These are phyloP conservation scores for Melieria omissa DNA, from an alignment of 2,888 invertebrate species.

Conservation along the genomic window DNA sequence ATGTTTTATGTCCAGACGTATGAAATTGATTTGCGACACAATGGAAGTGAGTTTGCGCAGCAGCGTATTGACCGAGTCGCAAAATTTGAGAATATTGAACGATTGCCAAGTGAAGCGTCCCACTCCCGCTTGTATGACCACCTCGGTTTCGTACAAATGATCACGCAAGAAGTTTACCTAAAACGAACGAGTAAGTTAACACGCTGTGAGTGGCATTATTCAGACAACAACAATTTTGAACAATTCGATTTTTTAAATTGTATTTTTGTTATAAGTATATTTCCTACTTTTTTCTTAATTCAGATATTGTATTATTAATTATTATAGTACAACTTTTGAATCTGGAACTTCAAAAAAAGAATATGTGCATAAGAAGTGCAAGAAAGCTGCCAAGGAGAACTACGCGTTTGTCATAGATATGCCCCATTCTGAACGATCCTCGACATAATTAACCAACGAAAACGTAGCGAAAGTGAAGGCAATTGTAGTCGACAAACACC, in stretches of 20 bases:
- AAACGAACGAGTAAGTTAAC: constrained; percentile 30
- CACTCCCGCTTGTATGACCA: constrained; percentile 82
- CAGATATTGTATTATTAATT: no score
- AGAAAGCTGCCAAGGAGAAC: no score
- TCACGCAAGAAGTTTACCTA: constrained; percentile 76
- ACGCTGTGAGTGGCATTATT: neutral
- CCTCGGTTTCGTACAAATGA: constrained; percentile 77
- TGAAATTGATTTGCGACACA: constrained; percentile 76
- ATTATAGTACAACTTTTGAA: no score
- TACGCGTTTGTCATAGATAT: no score
- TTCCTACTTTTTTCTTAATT: no score
- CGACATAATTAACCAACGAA: no score
- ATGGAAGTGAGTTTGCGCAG: constrained; percentile 73
- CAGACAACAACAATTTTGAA: neutral
- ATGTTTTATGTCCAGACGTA: constrained; percentile 72
- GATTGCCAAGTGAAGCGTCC: constrained; percentile 89
- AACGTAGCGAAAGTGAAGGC: no score
- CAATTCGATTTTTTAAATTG: neutral
- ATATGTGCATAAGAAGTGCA: no score
- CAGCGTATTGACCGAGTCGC: constrained; percentile 70
- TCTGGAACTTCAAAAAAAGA: no score
- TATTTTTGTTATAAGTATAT: no score
- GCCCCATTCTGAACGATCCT: no score
- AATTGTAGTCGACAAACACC: no score
- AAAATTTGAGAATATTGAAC: constrained; percentile 81